Evolutionary conservation across 2,888 invertebrate species (phyloP).

Genomic region (Stenolophus ochropezus): DNA sequence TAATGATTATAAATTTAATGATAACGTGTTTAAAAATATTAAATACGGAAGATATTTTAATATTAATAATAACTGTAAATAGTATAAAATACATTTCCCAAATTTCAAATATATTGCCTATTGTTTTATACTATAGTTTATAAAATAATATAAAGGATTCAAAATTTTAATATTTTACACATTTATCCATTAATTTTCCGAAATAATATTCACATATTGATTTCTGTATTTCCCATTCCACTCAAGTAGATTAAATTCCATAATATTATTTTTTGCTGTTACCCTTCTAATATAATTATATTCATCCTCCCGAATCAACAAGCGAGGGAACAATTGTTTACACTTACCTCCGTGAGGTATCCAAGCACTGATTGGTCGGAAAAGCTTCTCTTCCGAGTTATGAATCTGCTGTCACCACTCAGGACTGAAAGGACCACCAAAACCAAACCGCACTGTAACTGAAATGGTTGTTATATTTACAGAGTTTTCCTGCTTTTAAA

Average conservation of each 20-base stretch:
- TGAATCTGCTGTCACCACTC: conserved; percentile 68
- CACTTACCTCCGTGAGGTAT: conserved; percentile 87
- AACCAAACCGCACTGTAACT: conserved; percentile 43
- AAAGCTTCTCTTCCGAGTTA: conserved; percentile 79
- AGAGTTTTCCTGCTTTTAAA: not conserved
- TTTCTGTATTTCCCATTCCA: not conserved
- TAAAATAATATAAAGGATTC: too few species aligned
- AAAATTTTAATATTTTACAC: too few species aligned
- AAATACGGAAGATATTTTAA: too few species aligned
- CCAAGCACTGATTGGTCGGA: conserved; percentile 88
- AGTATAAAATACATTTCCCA: too few species aligned
- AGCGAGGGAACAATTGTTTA: conserved; percentile 22
- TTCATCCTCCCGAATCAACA: conserved; percentile 4
- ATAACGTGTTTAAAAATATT: too few species aligned
- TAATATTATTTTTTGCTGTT: not conserved
- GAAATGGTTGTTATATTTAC: conserved; percentile 18
- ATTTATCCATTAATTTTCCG: too few species aligned
- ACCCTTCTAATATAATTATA: conserved; percentile 34
- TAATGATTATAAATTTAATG: too few species aligned
- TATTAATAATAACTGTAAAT: too few species aligned
- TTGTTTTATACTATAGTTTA: too few species aligned
- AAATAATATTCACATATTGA: too few species aligned
- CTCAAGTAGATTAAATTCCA: conserved; percentile 1
- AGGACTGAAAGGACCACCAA: conserved; percentile 21
- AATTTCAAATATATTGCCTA: too few species aligned